Conservation (phyloP, 2,113 vertebrate species). For the Probosciger aterrimus region DNA sequence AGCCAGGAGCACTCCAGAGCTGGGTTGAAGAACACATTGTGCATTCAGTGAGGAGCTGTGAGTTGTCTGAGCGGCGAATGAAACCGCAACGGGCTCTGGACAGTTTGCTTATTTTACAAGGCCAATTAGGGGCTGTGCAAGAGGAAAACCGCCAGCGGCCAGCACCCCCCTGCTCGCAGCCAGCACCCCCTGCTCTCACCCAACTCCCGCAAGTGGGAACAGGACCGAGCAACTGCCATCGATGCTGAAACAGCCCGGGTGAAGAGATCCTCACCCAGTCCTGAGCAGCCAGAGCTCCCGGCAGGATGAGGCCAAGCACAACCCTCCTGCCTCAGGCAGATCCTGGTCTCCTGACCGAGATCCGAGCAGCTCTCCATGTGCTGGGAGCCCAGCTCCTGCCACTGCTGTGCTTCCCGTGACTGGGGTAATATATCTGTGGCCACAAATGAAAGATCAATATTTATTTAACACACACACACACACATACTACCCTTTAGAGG, state of each 20-base stretch:
- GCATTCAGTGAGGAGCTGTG: not conserved
- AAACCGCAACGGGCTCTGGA: not conserved
- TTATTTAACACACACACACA: conserved; percentile 63
- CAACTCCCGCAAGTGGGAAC: not conserved
- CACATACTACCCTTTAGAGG: conserved; percentile 52
- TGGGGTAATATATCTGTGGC: conserved; percentile 19
- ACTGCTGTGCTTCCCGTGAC: not conserved
- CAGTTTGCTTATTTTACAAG: not conserved
- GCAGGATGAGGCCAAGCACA: rapidly evolving
- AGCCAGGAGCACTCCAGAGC: not conserved
- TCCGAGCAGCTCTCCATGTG: rapidly evolving
- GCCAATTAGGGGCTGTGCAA: not conserved
- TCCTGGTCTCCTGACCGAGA: not conserved
- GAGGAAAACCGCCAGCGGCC: not conserved
- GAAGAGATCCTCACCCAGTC: rapidly evolving
- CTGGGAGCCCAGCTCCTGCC: not conserved
- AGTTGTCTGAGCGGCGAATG: not conserved
- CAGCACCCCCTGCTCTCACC: not conserved
- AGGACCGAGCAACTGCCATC: not conserved
- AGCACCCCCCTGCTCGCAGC: not conserved
- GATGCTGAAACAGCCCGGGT: rapidly evolving
- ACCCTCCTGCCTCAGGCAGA: not conserved
- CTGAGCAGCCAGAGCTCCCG: not conserved
- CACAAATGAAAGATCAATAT: conserved; percentile 65
- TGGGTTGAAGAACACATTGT: not conserved